Percentiles rank a stretch among this genome's conserved stretches.
Conservation (phyloP, 2,113 vertebrate species). For the Nesoenas mayeri region DNA sequence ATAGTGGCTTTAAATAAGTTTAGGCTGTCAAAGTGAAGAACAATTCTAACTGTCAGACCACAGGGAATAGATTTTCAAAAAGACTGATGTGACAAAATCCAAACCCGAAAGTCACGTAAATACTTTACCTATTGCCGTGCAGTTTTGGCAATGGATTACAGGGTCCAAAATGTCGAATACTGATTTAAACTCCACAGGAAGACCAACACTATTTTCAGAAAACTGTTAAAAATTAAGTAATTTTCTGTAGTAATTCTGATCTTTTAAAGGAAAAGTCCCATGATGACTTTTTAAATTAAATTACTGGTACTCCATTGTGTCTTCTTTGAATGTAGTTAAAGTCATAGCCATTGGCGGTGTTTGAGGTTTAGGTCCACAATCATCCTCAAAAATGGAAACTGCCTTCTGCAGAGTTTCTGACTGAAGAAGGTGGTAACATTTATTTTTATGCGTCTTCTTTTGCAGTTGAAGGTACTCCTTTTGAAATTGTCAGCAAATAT, state of each 20-base stretch:
- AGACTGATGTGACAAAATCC: background rate
- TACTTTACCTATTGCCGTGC: background rate
- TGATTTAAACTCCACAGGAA: background rate
- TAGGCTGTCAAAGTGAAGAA: background rate
- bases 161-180: background rate
- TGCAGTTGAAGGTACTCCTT: background rate
- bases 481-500: background rate
- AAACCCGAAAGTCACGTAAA: accelerated
- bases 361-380: background rate
- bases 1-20: background rate
- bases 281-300: background rate
- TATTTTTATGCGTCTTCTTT: background rate
- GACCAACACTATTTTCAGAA: background rate
- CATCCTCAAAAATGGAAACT: background rate
- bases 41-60: background rate
- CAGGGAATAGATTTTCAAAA: background rate
- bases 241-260: background rate
- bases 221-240: background rate
- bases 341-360: background rate
- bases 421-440: background rate
- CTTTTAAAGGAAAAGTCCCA: background rate
- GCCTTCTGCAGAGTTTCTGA: background rate
- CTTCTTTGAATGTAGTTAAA: background rate
- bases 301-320: background rate
- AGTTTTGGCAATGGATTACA: background rate